phyloP scores from a whole-genome alignment of 2,888 invertebrate species.

The Limnephilus marmoratus region DNA sequence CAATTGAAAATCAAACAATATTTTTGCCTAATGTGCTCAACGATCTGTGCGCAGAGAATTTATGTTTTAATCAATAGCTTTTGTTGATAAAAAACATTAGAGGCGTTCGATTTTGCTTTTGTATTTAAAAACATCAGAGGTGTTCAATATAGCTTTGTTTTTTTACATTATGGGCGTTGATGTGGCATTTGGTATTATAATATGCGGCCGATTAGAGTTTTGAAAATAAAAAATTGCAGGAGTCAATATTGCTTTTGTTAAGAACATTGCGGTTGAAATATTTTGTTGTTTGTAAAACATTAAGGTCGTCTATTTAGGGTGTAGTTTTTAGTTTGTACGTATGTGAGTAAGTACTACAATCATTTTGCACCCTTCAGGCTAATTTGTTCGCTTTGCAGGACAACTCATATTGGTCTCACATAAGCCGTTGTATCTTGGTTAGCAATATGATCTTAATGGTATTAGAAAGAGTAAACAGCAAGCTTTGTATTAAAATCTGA shows the following conservation, averaged over 20 bases:
- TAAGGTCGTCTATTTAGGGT: no score
- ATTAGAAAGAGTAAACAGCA: no score
- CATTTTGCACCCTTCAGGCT: no score
- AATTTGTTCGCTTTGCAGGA: no score
- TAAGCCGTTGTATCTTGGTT: no score
- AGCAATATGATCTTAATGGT: no score
- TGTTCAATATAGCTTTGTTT: constrained; percentile 12
- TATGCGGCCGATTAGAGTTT: neutral
- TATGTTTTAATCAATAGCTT: constrained; percentile 31
- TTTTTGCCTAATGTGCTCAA: constrained; percentile 45
- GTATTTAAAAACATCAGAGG: neutral
- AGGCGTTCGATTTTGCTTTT: constrained; percentile 13
- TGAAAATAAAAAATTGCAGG: neutral
- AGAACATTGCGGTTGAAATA: neutral
- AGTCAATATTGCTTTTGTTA: neutral
- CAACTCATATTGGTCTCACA: no score
- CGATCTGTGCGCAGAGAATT: constrained; percentile 44
- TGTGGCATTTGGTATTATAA: neutral
- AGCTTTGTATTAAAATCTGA: no score
- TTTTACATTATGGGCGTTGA: neutral
- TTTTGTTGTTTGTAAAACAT: neutral
- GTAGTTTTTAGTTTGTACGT: no score
- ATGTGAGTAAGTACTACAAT: no score
- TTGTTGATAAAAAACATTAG: constrained; percentile 35
- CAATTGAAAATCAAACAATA: constrained; percentile 39